A percentile compares a stretch with the other conserved stretches of the same genome.
Conservation (phyloP, 1,140 invertebrate species). For the Micrasema minimum region DNA sequence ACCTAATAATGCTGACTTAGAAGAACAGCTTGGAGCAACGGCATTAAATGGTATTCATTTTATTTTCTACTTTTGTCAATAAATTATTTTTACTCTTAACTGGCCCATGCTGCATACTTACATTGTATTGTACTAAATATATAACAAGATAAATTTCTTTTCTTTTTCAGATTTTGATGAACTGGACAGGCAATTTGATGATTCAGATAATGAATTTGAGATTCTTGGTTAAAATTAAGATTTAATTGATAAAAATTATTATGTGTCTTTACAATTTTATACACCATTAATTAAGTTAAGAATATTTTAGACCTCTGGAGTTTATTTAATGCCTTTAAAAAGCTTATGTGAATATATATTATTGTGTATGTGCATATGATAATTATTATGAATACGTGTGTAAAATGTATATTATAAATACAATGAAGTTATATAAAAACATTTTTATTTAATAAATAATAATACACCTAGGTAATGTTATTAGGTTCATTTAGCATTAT, state of each 20-base stretch:
- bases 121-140: too few species aligned
- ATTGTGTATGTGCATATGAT: too few species aligned
- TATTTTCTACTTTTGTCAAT: constrained; percentile 50
- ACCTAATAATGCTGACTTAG: constrained; percentile 63
- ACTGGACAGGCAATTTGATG: constrained; percentile 65
- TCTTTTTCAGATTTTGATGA: constrained; percentile 66
- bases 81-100: too few species aligned
- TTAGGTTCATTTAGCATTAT: too few species aligned
- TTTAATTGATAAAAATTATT: constrained; percentile 10
- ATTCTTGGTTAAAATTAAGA: constrained; percentile 57
- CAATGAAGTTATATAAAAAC: too few species aligned
- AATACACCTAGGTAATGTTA: too few species aligned
- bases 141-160: background rate
- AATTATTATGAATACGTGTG: too few species aligned
- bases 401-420: too few species aligned
- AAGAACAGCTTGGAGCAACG: constrained; percentile 62
- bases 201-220: constrained; percentile 70
- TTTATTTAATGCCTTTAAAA: constrained; percentile 16
- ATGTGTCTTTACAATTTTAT: constrained; percentile 32
- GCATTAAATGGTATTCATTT: constrained; percentile 58
- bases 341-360: constrained; percentile 14
- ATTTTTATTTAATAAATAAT: too few species aligned
- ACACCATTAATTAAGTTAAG: constrained; percentile 14
- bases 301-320: constrained; percentile 9
- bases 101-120: too few species aligned